Base-by-base conservation (phyloP, 2,888 invertebrate species). In the Alviniconcha strummeri region DNA sequence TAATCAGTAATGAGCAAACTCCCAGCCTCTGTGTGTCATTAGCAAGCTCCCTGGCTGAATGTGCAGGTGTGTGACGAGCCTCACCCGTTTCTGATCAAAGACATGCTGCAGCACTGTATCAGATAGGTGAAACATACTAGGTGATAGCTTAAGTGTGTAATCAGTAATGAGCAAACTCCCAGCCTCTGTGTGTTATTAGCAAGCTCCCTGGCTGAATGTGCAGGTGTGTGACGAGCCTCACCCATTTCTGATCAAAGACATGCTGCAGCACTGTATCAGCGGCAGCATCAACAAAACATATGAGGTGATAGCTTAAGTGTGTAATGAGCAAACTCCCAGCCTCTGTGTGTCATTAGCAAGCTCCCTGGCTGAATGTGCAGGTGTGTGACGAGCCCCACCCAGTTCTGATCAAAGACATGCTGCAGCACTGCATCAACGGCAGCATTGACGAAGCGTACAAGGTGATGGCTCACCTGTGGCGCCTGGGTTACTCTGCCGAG, bases 371-470 rank as follows among this genome's bases (percentile, higher is more conserved):
- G 60, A 60, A 60, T 60, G 13, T 13, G 1, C 86, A 95, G 95
- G 98, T 99, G 13, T 99, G 99, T 93, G 99, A 99, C 94, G 99
- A 99, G 94, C 99, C 99, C 0, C 99, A 99, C 94, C 99, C 99
- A 0, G 95, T 98, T 93, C 94, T 98, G 4, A 96, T 99, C 80
- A 96, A 97, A 93, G 96, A 96, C 90, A 98, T 99, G 98, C 94
- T 99, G 79, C 96, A 96, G 87, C 95, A 96, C 89, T 99, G 99
- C 94, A 94, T 95, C 0, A 94, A 96, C 82, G 96, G 96, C 74
- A 96, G 98, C 91, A 96, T 98, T 85, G 96, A 97, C 85, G 96
- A 96, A 89, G 97, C 98, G 0, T 98, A 97, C 92, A 96, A 96
- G 86, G 95, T 97, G 80, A 95, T 99, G 92, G 96, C 96, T 4